Evolutionary conservation across 2,113 vertebrate genomes (phyloP), one percentile per base, ranked within the genome.

Genomic region (Athene cunicularia): DNA sequence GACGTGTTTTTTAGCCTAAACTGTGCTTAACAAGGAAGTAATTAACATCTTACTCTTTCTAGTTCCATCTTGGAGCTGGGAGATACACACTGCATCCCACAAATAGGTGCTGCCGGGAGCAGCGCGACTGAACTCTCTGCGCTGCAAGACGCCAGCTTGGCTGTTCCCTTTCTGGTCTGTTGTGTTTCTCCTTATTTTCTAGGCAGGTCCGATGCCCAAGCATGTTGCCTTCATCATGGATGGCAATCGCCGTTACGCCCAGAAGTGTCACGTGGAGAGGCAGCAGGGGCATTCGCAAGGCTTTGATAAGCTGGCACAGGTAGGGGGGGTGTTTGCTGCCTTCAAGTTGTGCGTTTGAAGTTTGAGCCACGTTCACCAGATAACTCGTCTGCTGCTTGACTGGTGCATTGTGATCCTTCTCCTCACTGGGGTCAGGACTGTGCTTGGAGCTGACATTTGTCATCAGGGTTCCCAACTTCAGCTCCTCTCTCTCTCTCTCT

Each of bases 181-280:
- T 41, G 14, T 33, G 50, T 91, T 35, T 75, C 60, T 96, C 60
- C 66, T 68, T 87, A 5, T 95, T 59, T 77, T 72, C 58, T 91
- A 99, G 99, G 99, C 99, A 83, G 99, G 99, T n/a, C 99, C 99
- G 1, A 99, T 99, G 98, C 99, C 99, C 66, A 99, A 98, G 96
- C 99, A 99, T 35, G 98, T 99, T 45, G 99, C 99, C 18, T 99
- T 99, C 97, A 99, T 99, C 97, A 99, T 99, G 99, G 99, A 99
- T 43, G 99, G 99, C 23, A 99, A 99, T 88, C 98, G 99, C 37
- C 99, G 99, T 39, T 99, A 99, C 33, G 99, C 99, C 24, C 98
- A 98, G 14, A 99, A 99, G 96, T 98, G 98, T 20, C 98, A 99
- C 2, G 98, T 99, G 95, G 98, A 99, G 76, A 98, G 99, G 0